These are phyloP conservation scores for Oncorhynchus keta DNA, from an alignment of 2,113 vertebrate genomes.

Conservation along the genomic window DNA sequence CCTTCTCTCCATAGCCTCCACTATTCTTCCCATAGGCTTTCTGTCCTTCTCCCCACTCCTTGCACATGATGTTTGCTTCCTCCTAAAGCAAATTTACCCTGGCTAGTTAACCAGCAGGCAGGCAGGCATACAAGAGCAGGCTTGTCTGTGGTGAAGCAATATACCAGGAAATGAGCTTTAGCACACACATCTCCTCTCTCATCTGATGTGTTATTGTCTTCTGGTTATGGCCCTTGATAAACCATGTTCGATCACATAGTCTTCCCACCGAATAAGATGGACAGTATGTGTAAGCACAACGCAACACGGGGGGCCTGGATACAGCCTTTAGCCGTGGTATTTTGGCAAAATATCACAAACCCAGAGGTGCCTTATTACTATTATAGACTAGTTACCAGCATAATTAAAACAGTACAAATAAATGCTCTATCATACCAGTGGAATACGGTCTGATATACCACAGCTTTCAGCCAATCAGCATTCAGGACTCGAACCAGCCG, in stretches of 20 bases:
- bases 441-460: too few species aligned
- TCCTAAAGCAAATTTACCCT: conserved; percentile 43
- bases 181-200: not conserved
- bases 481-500: too few species aligned
- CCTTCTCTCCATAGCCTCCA: too few species aligned
- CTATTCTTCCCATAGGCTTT: conserved; percentile 9
- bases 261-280: not conserved
- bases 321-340: too few species aligned
- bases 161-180: conserved; percentile 31
- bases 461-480: too few species aligned
- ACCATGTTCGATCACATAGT: not conserved
- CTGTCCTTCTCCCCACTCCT: not conserved
- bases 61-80: conserved; percentile 51
- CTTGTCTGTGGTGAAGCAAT: conserved; percentile 41
- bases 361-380: too few species aligned
- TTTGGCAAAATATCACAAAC: too few species aligned
- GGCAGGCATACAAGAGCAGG: conserved; percentile 41
- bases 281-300: not conserved
- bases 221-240: not conserved
- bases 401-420: too few species aligned
- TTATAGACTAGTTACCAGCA: too few species aligned
- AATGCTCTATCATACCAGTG: too few species aligned
- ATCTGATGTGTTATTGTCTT: not conserved
- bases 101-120: conserved; percentile 14
- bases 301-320: too few species aligned